These are phyloP conservation scores for Rousettus leschenaultii DNA, from an alignment of 2,113 vertebrate genomes.

Conservation along the genomic window DNA sequence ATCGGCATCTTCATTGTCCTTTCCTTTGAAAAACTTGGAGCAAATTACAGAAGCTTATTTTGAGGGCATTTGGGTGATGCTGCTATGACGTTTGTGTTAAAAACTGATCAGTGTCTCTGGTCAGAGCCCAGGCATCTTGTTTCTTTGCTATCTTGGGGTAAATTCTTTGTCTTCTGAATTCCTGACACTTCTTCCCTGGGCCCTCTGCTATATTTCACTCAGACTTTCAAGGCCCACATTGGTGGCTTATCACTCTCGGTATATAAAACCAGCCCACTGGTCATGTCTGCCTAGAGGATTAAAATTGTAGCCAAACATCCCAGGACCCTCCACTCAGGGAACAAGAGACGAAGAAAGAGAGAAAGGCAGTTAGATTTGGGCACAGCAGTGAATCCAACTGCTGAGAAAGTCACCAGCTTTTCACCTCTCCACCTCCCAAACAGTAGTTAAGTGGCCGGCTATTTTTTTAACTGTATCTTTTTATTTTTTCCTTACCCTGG, in stretches of 20 bases:
- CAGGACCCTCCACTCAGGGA: background rate
- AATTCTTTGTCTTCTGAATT: background rate
- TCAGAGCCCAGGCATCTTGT: background rate
- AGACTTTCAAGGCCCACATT: background rate
- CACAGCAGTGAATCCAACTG: background rate
- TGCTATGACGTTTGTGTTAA: background rate
- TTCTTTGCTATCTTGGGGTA: background rate
- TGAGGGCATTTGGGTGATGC: background rate
- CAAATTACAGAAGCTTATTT: background rate
- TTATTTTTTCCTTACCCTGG: background rate
- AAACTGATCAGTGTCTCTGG: background rate
- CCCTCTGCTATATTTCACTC: background rate
- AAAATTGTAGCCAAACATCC: background rate
- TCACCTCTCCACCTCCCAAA: background rate
- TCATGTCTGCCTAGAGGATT: background rate
- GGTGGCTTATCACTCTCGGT: background rate
- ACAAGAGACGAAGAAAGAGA: background rate
- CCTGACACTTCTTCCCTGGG: background rate
- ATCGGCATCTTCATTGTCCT: background rate
- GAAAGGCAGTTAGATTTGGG: background rate
- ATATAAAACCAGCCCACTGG: background rate
- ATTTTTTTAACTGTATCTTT: background rate
- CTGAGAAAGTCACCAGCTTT: background rate
- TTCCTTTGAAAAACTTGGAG: background rate
- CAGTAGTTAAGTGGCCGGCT: background rate